Evolutionary conservation across 2,113 vertebrate genomes (phyloP).

Genomic region (Ornithorhynchus anatinus): DNA sequence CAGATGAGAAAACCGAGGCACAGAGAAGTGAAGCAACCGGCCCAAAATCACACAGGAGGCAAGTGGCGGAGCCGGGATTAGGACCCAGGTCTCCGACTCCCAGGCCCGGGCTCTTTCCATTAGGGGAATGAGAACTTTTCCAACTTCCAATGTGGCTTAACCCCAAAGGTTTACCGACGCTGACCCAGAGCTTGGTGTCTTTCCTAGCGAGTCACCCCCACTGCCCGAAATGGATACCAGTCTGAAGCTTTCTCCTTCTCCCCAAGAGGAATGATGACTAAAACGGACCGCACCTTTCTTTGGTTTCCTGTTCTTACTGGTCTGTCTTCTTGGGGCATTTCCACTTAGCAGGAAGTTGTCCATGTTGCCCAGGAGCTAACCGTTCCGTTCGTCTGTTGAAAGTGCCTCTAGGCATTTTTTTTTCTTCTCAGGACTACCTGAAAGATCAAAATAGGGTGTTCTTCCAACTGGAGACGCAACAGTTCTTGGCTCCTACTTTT

Average conservation of each 20-base stretch:
- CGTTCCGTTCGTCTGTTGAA: neutral
- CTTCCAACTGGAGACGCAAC: too few relatives aligned
- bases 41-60: neutral
- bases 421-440: conserved; percentile 30
- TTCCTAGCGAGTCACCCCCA: too few relatives aligned
- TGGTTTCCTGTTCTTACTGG: neutral
- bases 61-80: neutral
- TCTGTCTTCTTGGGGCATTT: neutral
- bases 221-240: neutral
- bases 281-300: conserved; percentile 43
- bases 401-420: neutral
- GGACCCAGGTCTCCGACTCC: neutral
- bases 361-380: neutral
- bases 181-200: too few relatives aligned
- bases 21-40: neutral
- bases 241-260: neutral
- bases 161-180: too few relatives aligned
- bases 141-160: too few relatives aligned
- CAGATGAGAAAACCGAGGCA: neutral
- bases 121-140: too few relatives aligned
- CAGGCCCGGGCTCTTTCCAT: neutral
- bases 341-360: neutral
- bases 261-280: neutral
- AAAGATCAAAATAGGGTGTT: conserved; percentile 9
- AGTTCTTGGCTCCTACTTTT: too few relatives aligned